Conservation (phyloP, 2,113 vertebrate genomes). For the Carollia perspicillata region DNA sequence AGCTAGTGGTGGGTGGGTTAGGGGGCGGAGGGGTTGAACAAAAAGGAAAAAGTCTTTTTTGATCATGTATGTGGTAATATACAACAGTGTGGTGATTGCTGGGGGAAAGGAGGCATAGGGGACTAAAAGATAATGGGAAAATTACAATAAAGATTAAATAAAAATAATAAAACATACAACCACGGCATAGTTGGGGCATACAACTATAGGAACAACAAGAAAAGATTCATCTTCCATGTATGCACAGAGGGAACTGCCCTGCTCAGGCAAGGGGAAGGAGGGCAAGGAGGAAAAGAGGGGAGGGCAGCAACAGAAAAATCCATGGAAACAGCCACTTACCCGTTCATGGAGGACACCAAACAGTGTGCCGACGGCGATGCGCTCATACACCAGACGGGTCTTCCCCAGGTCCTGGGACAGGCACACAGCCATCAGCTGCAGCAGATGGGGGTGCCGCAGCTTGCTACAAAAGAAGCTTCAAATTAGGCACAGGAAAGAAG, state of each 20-base stretch:
- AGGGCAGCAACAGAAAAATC: neutral
- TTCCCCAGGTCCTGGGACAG: constrained; percentile 80
- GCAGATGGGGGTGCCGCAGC: constrained; percentile 82
- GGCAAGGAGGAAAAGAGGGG: neutral
- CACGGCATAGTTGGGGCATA: too few species aligned
- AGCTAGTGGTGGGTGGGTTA: too few species aligned
- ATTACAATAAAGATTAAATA: too few species aligned
- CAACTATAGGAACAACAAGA: neutral
- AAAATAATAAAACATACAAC: too few species aligned
- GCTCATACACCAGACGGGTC: constrained; percentile 83
- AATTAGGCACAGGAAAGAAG: neutral
- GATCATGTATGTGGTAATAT: too few species aligned
- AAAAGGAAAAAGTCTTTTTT: too few species aligned
- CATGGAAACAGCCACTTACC: constrained; percentile 66
- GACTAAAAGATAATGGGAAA: too few species aligned
- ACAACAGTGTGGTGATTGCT: too few species aligned
- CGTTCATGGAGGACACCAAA: constrained; percentile 85
- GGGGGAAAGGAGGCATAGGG: too few species aligned
- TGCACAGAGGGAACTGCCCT: neutral
- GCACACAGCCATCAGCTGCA: constrained; percentile 84
- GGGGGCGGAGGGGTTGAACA: too few species aligned
- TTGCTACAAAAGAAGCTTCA: constrained; percentile 74
- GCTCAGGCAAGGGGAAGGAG: neutral
- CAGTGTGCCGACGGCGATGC: constrained; percentile 81
- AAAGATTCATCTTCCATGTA: neutral